phyloP scores from a whole-genome alignment of 2,888 invertebrate genomes.

The Salticus scenicus region DNA sequence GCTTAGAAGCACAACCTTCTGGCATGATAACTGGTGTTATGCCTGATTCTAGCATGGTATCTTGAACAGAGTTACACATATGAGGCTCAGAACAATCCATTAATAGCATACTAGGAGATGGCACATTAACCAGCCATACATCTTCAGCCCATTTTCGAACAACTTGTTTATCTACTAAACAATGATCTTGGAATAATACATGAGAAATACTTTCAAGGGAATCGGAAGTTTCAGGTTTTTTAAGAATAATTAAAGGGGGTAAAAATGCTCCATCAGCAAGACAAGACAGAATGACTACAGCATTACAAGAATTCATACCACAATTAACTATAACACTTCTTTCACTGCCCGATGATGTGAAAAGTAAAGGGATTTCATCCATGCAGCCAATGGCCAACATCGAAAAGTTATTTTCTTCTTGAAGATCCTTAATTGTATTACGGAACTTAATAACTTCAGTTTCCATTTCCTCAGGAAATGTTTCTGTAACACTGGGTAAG shows the following conservation, averaged over 20 bases:
- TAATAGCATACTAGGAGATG: conserved; percentile 53
- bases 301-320: conserved; percentile 64
- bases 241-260: conserved; percentile 59
- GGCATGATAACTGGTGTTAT: conserved; percentile 61
- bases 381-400: conserved; percentile 55
- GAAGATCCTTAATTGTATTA: conserved; percentile 42
- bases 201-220: conserved; percentile 21
- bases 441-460: conserved; percentile 50
- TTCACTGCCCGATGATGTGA: conserved; percentile 42
- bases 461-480: conserved; percentile 66
- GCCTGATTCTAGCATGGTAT: conserved; percentile 48
- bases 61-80: conserved; percentile 33
- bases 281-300: conserved; percentile 55
- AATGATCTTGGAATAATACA: conserved; percentile 42
- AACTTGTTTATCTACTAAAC: conserved; percentile 35
- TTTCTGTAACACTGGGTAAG: conserved; percentile 52
- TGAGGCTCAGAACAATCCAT: conserved; percentile 64
- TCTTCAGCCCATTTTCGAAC: conserved; percentile 43
- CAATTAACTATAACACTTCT: conserved; percentile 55
- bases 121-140: conserved; percentile 49
- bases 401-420: conserved; percentile 59
- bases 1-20: conserved; percentile 63
- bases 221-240: conserved; percentile 11
- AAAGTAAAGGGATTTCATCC: conserved; percentile 62
- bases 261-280: conserved; percentile 53